Evolutionary conservation across 2,113 vertebrate species (phyloP), one percentile per base, ranked within the genome.

Genomic region (Charina bottae): DNA sequence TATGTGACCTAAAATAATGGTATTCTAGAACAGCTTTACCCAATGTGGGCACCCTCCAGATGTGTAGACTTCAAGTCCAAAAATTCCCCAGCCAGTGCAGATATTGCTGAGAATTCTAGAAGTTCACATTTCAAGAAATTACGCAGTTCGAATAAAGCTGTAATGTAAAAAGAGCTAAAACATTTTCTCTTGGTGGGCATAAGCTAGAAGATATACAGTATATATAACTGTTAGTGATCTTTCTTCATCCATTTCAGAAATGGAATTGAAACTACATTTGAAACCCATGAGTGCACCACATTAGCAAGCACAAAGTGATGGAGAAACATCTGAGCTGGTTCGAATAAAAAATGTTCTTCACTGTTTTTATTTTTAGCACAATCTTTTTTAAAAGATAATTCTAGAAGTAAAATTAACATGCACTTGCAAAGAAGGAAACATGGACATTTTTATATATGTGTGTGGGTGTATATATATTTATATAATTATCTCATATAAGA

Each of bases 401-500:
- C 92, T 96, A 93, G 95, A 96, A 97, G 94, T 96, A 96, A 97
- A 97, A 94, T 85, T 95, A 96, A 97, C 95, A 96, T 94, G 94
- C 94, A 97, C 95, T 97, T 96, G 93, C 95, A 97, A 92, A 86
- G 64, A 95, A 94, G 88, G 85, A 95, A 94, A 95, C 94, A 94
- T 58, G 83, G 54, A 83, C 89, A 94, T 23, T 3, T 96, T 94
- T 13, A 78, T 78, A 78, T 37, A 7, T 8, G 33, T 21, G 33
- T 78, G 72, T 0, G 72, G 33, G 72, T 78, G 33, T 37, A 78
- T 78, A 78, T 78, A 78, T 78, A 78, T 4, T 96, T 94, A 93
- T 93, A 92, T 86, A 90, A 93, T 96, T 91, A 88, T 94, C 8
- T 96, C 1, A 90, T 94, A 96, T 90, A 95, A 91, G 89, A 93